phyloP scores from a whole-genome alignment of 2,113 vertebrate species.

The Prolemur simus region DNA sequence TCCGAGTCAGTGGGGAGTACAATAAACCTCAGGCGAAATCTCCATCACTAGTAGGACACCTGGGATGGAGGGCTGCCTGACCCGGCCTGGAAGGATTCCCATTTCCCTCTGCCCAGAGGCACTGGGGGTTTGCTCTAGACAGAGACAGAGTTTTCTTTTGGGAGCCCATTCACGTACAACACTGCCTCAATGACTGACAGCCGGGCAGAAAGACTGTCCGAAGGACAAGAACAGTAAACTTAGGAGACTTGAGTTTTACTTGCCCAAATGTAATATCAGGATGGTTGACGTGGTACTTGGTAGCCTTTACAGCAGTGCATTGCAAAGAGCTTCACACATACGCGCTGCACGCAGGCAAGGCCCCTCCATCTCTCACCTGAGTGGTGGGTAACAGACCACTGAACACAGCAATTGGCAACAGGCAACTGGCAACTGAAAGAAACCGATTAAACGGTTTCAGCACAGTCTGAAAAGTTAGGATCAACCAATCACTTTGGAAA shows the following conservation, averaged over 20 bases:
- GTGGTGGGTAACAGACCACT: not conserved
- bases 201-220: not conserved
- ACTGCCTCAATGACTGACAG: not conserved
- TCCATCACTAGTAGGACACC: not conserved
- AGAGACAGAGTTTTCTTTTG: not conserved
- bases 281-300: not conserved
- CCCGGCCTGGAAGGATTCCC: not conserved
- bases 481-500: not conserved
- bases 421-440: not conserved
- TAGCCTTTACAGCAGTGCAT: not conserved
- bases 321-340: not conserved
- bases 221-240: not conserved
- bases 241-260: not conserved
- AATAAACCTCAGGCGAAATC: not conserved
- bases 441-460: not conserved
- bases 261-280: not conserved
- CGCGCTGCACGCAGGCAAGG: not conserved
- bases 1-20: not conserved
- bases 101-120: not conserved
- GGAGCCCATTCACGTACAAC: not conserved
- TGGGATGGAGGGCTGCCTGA: not conserved
- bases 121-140: not conserved
- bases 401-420: not conserved
- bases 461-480: not conserved
- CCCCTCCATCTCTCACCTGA: not conserved